Conservation (phyloP, 2,797 vertebrate species). For the Anniella stebbinsi region DNA sequence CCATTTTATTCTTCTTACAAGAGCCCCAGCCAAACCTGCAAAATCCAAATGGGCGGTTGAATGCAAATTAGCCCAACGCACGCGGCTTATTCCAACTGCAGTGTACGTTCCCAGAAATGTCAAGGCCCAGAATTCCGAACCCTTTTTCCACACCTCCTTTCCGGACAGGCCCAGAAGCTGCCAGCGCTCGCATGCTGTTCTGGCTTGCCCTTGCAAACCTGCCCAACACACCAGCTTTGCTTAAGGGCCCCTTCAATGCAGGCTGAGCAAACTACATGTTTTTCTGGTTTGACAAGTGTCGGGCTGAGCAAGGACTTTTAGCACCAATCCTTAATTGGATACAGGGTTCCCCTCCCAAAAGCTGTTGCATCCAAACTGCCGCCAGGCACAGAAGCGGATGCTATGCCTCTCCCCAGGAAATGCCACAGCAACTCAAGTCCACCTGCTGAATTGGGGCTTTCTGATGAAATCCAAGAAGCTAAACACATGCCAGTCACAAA, state of each 20-base stretch:
- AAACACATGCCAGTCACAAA: neutral
- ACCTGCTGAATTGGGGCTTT: neutral
- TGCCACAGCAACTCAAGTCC: neutral
- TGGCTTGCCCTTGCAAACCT: conserved; percentile 21
- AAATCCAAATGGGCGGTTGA: neutral
- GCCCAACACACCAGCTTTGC: neutral
- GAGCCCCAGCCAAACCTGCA: neutral
- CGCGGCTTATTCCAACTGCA: neutral
- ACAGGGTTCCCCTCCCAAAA: neutral
- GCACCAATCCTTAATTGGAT: neutral
- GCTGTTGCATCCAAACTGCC: neutral
- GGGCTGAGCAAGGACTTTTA: neutral
- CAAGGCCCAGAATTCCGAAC: neutral
- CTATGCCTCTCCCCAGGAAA: neutral
- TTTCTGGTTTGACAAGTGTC: conserved; percentile 11
- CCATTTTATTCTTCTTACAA: neutral
- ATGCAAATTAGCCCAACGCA: neutral
- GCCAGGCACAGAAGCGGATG: neutral
- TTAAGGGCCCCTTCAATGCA: neutral
- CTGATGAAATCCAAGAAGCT: neutral
- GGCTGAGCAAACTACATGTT: conserved; percentile 12
- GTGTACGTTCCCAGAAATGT: neutral
- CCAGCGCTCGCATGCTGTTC: neutral
- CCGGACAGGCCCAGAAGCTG: neutral
- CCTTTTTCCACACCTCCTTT: neutral